These are phyloP conservation scores for Limnephilus lunatus DNA, from an alignment of 2,888 invertebrate species.

Conservation along the genomic window DNA sequence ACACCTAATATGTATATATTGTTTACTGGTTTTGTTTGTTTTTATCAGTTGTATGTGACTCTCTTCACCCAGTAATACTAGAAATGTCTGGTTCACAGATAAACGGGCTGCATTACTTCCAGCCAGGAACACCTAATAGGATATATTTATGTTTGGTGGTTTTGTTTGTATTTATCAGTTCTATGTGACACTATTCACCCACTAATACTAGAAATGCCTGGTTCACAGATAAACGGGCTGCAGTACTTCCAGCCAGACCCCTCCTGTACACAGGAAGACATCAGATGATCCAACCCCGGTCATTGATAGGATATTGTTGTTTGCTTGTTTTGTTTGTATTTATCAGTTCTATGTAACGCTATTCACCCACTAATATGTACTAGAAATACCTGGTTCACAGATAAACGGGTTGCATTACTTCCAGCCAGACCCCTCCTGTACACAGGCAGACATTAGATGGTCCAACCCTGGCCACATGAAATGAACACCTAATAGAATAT, in stretches of 20 bases:
- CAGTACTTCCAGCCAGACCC: slow-evolving; percentile 89
- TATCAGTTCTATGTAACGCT: not conserved
- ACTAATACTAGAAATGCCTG: slow-evolving; percentile 1
- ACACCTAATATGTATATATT: too few species aligned
- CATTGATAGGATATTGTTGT: too few species aligned
- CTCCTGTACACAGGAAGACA: slow-evolving; percentile 67
- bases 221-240: slow-evolving; percentile 90
- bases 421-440: slow-evolving; percentile 80
- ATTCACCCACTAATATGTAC: not conserved
- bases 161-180: too few species aligned
- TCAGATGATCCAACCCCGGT: slow-evolving; percentile 9
- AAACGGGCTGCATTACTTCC: slow-evolving; percentile 94
- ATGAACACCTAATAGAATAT: slow-evolving; percentile 27
- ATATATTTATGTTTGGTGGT: not conserved
- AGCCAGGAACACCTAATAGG: slow-evolving; percentile 74
- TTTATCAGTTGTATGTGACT: not conserved
- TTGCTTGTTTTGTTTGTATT: not conserved
- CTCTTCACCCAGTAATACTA: not conserved
- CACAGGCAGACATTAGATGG: slow-evolving; percentile 60
- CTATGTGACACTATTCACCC: too few species aligned
- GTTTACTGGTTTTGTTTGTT: not conserved
- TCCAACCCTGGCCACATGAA: not conserved
- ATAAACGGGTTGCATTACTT: slow-evolving; percentile 94
- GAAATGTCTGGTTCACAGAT: slow-evolving; percentile 79
- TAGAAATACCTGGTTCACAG: slow-evolving; percentile 75